Evolutionary conservation across 2,113 vertebrate genomes (phyloP), one percentile per base, ranked within the genome.

Genomic region (Leuciscus idus): DNA sequence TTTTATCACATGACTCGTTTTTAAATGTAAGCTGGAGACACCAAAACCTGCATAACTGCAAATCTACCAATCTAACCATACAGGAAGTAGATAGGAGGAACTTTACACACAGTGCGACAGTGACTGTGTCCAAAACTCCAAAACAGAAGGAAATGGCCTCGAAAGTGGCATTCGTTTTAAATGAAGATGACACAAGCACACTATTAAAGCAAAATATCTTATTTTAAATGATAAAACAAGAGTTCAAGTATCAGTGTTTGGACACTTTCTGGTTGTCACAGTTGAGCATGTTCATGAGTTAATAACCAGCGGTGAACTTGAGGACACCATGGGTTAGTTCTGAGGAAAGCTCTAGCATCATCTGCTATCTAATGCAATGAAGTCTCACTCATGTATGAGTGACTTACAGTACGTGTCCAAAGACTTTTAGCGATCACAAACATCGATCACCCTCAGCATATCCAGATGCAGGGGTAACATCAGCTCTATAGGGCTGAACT

Each of bases 401-500:
- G 28, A 68, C 17, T 70, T 33, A 23, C 26, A 21, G 48, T 12
- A 57, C 10, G 19, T 30, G 26, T 19, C 75, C 15, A 12, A 46
- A 12, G 61, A 82, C 76, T 50, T 68, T 68, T 78, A 7, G 4
- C 28, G 61, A 39, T 36, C 48, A 39, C 73, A 46, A 57, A 23
- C 30, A 30, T 55, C 23, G 15, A 57, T 39, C 28, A 78, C 81
- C 78, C 68, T 52, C 30, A 15, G 79, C 75, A 85, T 74, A 84
- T 83, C 80, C 75, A 74, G 84, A 87, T 84, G 81, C 75, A 72
- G 81, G 84, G 73, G 72, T 50, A 77, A 68, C 62, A 73, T 84
- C 83, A 77, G 78, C 70, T 10, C 62, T 70, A 8, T 57, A 84
- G 39, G 46, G 52, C 89, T 26, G 90, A 92, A 90, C 95, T 97